Evolutionary conservation across 2,113 vertebrate genomes (phyloP), one percentile per base, ranked within the genome.

Genomic region (Mixornis gularis): DNA sequence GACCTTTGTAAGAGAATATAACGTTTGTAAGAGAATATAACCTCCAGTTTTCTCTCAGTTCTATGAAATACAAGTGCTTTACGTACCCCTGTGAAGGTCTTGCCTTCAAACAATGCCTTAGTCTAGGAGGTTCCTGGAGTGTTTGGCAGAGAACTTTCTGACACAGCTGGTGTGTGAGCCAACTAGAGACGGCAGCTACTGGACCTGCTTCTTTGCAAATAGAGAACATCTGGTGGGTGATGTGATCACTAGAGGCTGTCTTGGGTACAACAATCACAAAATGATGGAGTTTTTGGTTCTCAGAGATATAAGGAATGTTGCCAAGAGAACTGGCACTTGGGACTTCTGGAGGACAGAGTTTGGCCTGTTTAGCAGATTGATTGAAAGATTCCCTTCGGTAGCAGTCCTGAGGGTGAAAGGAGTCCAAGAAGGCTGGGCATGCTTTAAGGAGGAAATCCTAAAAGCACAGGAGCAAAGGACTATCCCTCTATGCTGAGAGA

Each of bases 181-280:
- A 44, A 0, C 16, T 7, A 16, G 22, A n/a, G 17, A 22, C 0
- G 0, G 16, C 76, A 79, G 17, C 32, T 51, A 30, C 30, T 58
- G 30, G 4, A 25, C 16, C 51, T 34, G 36, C 41, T 56, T 34
- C 13, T 58, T 58, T 58, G 44, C 32, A 30, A 41, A 43, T 30
- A 58, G 43, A 41, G 20, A 58, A 56, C 4, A 14, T 36, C 20
- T 66, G 32, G 26, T 43, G 43, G 30, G 13, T 32, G 30, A 51
- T 51, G 52, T 14, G 3, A 15, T 59, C 8, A 2, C 21, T 51
- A 30, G 44, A 43, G 36, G 34, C 36, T 4, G 2, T 51, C 25
- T 51, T 32, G 21, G 32, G 52, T 44, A 66, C 36, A 58, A 25
- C 13, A 13, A 7, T 41, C 30, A 43, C 4, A 21, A 27, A 85